These are phyloP conservation scores for Ectobius pallidus DNA, from an alignment of 2,888 invertebrate species.

Conservation along the genomic window DNA sequence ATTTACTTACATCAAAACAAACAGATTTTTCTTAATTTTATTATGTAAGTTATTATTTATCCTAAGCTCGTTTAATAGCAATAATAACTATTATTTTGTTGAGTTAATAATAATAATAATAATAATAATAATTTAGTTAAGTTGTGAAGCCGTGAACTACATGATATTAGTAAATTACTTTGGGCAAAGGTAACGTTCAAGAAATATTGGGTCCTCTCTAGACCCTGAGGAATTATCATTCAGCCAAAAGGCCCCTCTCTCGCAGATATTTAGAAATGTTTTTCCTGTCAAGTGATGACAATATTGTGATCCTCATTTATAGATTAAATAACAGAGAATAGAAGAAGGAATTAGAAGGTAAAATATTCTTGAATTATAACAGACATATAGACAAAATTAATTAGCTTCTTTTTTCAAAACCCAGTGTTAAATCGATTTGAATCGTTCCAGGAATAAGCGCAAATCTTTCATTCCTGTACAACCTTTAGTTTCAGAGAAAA, in stretches of 20 bases:
- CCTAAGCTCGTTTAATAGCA: neutral
- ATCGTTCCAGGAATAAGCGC: too few species aligned
- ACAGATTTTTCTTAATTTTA: too few species aligned
- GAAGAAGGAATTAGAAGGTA: neutral
- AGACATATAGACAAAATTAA: neutral
- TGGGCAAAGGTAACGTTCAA: neutral
- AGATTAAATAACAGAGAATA: neutral
- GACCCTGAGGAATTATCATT: neutral
- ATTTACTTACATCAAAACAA: too few species aligned
- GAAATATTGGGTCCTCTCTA: neutral
- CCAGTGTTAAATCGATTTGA: neutral
- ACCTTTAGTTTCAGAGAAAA: too few species aligned
- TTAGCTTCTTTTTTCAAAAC: neutral
- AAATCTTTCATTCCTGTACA: too few species aligned
- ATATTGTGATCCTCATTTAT: neutral
- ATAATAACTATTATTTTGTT: neutral
- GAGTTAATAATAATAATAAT: neutral
- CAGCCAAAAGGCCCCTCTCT: neutral
- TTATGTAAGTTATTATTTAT: neutral
- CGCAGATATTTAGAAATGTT: neutral
- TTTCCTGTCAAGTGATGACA: too few species aligned
- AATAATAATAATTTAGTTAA: neutral
- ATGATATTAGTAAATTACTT: neutral
- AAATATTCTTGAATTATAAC: neutral
- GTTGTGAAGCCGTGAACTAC: neutral